Percentiles rank a stretch among this genome's conserved stretches.
phyloP scores from a whole-genome alignment of 2,113 vertebrate species.

The Natator depressus region DNA sequence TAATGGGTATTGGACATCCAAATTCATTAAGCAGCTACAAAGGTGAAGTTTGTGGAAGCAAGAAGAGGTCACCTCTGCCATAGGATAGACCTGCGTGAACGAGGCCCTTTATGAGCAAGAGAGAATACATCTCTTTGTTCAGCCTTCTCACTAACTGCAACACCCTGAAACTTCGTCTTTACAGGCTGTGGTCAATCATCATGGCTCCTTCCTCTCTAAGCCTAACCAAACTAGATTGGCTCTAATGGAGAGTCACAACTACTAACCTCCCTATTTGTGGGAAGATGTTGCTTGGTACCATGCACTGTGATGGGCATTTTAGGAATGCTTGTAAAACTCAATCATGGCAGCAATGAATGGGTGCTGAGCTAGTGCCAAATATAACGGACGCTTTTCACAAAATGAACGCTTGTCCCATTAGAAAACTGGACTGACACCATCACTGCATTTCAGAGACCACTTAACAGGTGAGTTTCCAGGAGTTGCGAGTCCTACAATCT shows the following conservation, averaged over 20 bases:
- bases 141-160: neutral
- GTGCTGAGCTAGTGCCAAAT: neutral
- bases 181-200: neutral
- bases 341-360: neutral
- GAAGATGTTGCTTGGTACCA: rapidly evolving
- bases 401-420: neutral
- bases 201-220: neutral
- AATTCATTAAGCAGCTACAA: neutral
- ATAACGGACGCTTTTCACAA: neutral
- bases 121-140: neutral
- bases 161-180: neutral
- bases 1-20: neutral
- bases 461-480: neutral
- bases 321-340: neutral
- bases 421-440: neutral
- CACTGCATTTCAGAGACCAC: neutral
- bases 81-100: neutral
- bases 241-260: neutral
- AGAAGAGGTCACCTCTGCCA: neutral
- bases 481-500: rapidly evolving
- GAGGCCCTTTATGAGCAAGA: neutral
- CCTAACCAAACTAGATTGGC: rapidly evolving
- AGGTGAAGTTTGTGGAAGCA: neutral
- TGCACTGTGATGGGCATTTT: rapidly evolving
- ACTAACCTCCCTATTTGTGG: neutral